Evolutionary conservation across 1,140 invertebrate genomes (phyloP).

Genomic region (Achroia grisella): DNA sequence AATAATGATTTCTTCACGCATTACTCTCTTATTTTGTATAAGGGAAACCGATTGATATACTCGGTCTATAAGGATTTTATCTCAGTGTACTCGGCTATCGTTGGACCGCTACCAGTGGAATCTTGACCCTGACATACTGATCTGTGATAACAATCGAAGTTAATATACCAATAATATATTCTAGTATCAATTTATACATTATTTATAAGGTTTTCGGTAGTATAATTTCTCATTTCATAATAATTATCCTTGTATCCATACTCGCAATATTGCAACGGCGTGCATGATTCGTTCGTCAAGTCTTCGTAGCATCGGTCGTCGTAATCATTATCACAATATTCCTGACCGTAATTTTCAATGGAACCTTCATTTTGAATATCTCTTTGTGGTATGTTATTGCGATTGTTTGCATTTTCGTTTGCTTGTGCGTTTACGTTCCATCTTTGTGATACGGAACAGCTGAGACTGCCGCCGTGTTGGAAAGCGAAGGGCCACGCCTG

Average conservation of each 20-base stretch:
- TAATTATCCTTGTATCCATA: constrained; percentile 60
- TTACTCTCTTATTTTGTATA: no score
- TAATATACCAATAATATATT: no score
- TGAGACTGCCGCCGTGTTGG: constrained; percentile 54
- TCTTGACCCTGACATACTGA: no score
- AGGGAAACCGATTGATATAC: no score
- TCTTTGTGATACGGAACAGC: constrained; percentile 54
- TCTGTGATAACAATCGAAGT: no score
- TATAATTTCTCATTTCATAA: constrained; percentile 42
- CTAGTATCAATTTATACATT: no score
- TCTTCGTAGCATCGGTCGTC: constrained; percentile 55
- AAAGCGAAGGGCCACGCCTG: constrained; percentile 67
- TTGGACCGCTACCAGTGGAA: no score
- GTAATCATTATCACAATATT: constrained; percentile 57
- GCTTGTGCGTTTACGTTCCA: constrained; percentile 43
- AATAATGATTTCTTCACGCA: no score
- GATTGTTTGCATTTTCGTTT: constrained; percentile 14
- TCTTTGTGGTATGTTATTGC: constrained; percentile 17
- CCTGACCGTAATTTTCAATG: constrained; percentile 36
- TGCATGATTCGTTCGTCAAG: constrained; percentile 26
- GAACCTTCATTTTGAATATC: constrained; percentile 26
- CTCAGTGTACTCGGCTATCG: no score
- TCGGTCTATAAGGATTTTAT: no score
- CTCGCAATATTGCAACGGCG: constrained; percentile 43
- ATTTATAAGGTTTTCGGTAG: background rate